These are phyloP conservation scores for Melierax canorus DNA, from an alignment of 2,113 vertebrate species.

Conservation along the genomic window DNA sequence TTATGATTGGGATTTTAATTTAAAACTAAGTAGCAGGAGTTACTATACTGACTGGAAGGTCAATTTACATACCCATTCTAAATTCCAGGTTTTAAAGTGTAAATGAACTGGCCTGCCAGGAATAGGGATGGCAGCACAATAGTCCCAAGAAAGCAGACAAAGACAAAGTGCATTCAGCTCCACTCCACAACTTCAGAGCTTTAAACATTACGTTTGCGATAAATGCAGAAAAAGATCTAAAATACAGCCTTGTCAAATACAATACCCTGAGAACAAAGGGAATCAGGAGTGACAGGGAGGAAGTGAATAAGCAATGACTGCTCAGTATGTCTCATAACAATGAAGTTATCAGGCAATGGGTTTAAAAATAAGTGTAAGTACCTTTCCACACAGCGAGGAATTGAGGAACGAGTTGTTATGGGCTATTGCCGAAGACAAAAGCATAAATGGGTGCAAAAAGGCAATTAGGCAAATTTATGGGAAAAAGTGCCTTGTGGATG, in stretches of 20 bases:
- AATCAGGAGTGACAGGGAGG: not conserved
- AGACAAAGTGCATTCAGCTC: not conserved
- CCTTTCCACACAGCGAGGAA: not conserved
- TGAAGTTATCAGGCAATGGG: not conserved
- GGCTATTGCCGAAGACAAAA: not conserved
- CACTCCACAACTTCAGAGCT: not conserved
- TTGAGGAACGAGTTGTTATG: not conserved
- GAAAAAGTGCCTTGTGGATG: not conserved
- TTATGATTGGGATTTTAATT: not conserved
- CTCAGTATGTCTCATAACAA: not conserved
- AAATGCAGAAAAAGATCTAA: slow-evolving; percentile 11
- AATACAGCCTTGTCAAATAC: not conserved
- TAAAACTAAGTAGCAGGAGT: not conserved
- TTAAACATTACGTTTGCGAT: not conserved
- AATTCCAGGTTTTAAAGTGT: not conserved
- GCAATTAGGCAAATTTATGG: not conserved
- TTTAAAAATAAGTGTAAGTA: not conserved
- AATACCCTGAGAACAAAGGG: not conserved
- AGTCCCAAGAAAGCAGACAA: not conserved
- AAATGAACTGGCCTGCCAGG: not conserved
- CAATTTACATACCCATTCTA: not conserved
- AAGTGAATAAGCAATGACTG: slow-evolving; percentile 11
- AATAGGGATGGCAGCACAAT: not conserved
- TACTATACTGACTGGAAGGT: not conserved
- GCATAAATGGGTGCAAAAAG: not conserved